These are phyloP conservation scores for Numenius arquata DNA, from an alignment of 2,113 vertebrate genomes.

Conservation along the genomic window DNA sequence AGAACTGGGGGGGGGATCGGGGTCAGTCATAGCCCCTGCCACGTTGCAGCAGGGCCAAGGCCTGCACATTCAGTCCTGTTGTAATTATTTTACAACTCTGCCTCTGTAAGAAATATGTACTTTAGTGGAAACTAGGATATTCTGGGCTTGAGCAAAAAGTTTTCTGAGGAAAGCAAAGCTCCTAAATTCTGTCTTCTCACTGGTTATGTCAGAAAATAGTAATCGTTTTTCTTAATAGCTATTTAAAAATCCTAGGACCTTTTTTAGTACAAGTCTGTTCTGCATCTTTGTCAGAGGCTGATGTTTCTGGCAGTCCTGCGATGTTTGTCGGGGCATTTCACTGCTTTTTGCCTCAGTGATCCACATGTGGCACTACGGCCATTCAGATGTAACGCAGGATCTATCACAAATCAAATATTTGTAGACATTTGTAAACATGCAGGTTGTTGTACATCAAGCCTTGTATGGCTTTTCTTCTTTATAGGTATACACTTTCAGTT, in stretches of 20 bases:
- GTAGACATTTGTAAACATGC: not conserved
- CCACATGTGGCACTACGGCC: not conserved
- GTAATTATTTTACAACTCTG: not conserved
- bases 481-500: not conserved
- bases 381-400: not conserved
- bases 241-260: not conserved
- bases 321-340: not conserved
- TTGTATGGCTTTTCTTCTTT: not conserved
- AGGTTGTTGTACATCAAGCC: not conserved
- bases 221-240: not conserved
- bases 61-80: not conserved
- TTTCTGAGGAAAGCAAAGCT: not conserved
- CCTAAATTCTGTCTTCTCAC: not conserved
- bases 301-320: not conserved
- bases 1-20: not conserved
- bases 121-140: not conserved
- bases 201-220: not conserved
- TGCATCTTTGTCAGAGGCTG: not conserved
- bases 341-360: not conserved
- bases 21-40: accelerated
- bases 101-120: not conserved
- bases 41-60: not conserved
- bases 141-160: not conserved
- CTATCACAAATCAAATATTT: not conserved
- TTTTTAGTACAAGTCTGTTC: not conserved